Conservation (phyloP, 37 sponge, comb jelly and placozoan genomes). For the Spongilla lacustris region DNA sequence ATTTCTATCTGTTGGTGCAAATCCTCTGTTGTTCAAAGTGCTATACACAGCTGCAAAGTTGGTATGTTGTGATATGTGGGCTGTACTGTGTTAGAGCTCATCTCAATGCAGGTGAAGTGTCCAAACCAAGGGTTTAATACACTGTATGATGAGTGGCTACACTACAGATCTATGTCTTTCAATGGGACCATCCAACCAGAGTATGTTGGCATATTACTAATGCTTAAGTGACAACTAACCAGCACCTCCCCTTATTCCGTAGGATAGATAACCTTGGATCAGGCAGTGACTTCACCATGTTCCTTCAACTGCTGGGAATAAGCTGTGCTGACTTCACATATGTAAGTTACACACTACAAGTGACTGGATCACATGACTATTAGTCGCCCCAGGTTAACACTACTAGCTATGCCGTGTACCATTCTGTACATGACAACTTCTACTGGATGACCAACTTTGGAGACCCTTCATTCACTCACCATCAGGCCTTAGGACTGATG, state of each 20-base stretch:
- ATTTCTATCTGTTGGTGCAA: neutral
- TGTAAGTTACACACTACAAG: too few relatives aligned
- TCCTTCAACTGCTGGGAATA: constrained; percentile 72
- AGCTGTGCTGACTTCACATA: constrained; percentile 11
- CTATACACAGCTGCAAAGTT: constrained; percentile 16
- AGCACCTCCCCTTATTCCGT: too few relatives aligned
- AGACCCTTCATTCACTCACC: constrained; percentile 61
- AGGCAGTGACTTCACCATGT: constrained; percentile 78
- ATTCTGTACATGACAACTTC: constrained; percentile 82
- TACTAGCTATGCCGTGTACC: constrained; percentile 65
- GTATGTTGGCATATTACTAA: neutral
- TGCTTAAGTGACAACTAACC: too few relatives aligned
- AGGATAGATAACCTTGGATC: constrained; percentile 60
- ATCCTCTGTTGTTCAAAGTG: constrained; percentile 29
- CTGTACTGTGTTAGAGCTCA: neutral
- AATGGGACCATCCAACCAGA: constrained; percentile 17
- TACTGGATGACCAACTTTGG: constrained; percentile 56
- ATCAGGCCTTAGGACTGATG: constrained; percentile 53
- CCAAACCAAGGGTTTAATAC: constrained; percentile 50
- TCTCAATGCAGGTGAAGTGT: constrained; percentile 36
- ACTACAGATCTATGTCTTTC: neutral
- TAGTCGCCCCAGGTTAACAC: too few relatives aligned
- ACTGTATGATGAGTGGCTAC: constrained; percentile 79
- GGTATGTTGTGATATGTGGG: neutral
- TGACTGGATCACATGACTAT: too few relatives aligned